phyloP scores from a whole-genome alignment of 1,140 invertebrate species.

The Probaryconus sp. region DNA sequence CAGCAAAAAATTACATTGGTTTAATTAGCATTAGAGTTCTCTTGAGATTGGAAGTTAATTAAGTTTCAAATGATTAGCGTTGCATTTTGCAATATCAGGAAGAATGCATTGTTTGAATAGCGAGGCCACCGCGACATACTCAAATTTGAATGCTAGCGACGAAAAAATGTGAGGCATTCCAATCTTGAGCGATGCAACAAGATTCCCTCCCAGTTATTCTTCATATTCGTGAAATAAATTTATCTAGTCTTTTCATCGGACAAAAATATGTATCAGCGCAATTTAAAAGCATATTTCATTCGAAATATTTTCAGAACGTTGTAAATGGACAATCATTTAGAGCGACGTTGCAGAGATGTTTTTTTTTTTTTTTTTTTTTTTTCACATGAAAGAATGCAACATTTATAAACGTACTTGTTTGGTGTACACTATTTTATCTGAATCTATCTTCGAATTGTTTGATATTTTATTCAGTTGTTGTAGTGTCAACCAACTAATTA shows the following conservation, averaged over 20 bases:
- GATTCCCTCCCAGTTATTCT: slow-evolving; percentile 7
- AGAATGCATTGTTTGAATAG: too few species aligned
- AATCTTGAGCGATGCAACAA: background rate
- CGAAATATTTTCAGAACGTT: slow-evolving; percentile 44
- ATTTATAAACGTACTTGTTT: too few species aligned
- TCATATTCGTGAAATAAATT: slow-evolving; percentile 40
- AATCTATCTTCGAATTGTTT: slow-evolving; percentile 8
- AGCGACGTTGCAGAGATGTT: slow-evolving; percentile 51
- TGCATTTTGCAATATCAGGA: too few species aligned
- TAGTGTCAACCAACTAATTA: too few species aligned
- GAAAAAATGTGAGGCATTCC: background rate
- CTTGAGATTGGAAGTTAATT: too few species aligned
- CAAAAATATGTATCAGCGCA: slow-evolving; percentile 46
- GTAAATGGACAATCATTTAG: slow-evolving; percentile 47
- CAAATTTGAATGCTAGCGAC: slow-evolving; percentile 11
- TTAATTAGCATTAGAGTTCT: too few species aligned
- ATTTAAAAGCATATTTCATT: slow-evolving; percentile 21
- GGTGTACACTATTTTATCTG: too few species aligned
- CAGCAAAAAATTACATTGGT: too few species aligned
- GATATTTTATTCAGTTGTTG: too few species aligned
- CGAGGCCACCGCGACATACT: background rate
- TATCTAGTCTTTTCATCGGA: slow-evolving; percentile 32
- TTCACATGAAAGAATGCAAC: too few species aligned
- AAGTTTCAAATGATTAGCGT: too few species aligned
- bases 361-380: too few species aligned